A percentile compares a stretch with the other conserved stretches of the same genome.
phyloP scores from a whole-genome alignment of 2,113 vertebrate species.

The Philantomba maxwellii region DNA sequence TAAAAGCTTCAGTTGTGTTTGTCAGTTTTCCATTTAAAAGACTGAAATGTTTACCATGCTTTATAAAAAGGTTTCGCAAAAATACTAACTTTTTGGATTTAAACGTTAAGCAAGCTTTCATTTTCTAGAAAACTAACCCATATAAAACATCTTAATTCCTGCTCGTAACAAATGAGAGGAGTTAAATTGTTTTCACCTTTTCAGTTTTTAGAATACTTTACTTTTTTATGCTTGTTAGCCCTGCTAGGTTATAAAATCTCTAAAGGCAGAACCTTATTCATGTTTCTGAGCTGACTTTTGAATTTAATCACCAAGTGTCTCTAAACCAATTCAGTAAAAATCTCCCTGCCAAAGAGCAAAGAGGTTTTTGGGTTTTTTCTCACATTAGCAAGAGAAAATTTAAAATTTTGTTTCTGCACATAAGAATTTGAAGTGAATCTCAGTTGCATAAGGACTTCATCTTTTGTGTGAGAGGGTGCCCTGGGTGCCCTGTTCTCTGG shows the following conservation, averaged over 20 bases:
- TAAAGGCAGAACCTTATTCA: neutral
- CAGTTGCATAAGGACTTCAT: neutral
- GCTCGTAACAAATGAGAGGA: neutral
- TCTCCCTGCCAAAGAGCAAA: neutral
- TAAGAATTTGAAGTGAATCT: neutral
- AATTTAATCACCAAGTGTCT: neutral
- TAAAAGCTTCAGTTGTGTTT: neutral
- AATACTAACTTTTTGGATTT: neutral
- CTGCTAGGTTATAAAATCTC: neutral
- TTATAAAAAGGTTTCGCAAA: neutral
- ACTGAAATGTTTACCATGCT: neutral
- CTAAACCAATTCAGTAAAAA: neutral
- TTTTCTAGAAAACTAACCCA: neutral
- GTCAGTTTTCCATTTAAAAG: neutral
- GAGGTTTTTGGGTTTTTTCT: neutral
- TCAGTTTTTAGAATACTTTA: neutral
- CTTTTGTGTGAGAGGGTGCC: constrained; percentile 30
- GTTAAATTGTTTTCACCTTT: neutral
- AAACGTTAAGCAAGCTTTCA: neutral
- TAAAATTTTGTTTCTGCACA: neutral
- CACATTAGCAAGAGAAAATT: neutral
- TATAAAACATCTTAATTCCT: neutral
- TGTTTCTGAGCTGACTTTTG: neutral
- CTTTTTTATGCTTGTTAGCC: neutral
- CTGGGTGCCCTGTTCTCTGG: constrained; percentile 63